Evolutionary conservation across 1,140 invertebrate genomes (phyloP), one percentile per base, ranked within the genome.

Genomic region (Episyrphus balteatus): DNA sequence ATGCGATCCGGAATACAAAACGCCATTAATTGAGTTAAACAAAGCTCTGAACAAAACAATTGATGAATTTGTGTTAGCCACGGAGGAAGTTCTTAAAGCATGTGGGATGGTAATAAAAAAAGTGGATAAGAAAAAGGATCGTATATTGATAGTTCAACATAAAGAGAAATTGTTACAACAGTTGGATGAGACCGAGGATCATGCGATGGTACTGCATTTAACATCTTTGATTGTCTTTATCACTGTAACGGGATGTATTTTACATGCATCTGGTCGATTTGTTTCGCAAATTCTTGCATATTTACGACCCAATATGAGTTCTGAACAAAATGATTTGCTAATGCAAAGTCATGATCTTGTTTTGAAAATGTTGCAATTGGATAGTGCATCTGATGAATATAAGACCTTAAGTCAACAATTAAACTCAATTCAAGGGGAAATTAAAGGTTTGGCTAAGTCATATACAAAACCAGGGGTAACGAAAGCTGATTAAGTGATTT

Each of bases 231-330:
- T 93, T 21, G 74, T 95, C 17, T 94, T 94, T 57, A 88, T 87
- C 17, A 76, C 79, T 10, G 72, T 82, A 0, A 89, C 85, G 12
- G 81, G 89, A 57, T 79, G 70, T 54, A 87, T 92, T 69, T 55
- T 98, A 13, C 88, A 96, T 62, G 88, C 88, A 11, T 93, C 91
- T 19, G 92, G 92, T 0, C 82, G 88, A 66, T 90, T 92, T 70
- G 87, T 97, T 5, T 83, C 89, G 0, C 73, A 79, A 17, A 79
- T 97, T 50, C 70, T 96, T 17, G 56, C 70, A 2, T 85, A 80
- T 65, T 73, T 97, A 12, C 79, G 84, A 50, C 69, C 73, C 18
- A 75, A 81, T 48, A 62, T 95, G 21, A 75, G 76, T 48, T 66
- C 72, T 15, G 77, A 85, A 5, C 74, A 83, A 40, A 75, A 76